phyloP scores from a whole-genome alignment of 1,140 invertebrate genomes.

The Paralvinella palmiformis region DNA sequence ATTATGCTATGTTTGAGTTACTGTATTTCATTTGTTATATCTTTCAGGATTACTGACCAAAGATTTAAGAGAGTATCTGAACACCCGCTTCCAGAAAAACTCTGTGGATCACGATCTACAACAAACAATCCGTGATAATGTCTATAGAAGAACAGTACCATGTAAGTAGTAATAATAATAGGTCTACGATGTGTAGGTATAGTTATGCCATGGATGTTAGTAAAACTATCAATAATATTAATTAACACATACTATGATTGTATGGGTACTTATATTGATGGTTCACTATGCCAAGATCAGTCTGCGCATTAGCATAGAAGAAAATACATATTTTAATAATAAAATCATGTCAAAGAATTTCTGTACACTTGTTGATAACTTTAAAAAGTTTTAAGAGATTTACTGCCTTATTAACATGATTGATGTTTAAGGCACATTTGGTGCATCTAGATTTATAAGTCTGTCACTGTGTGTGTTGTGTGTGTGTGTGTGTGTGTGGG shows the following conservation, averaged over 20 bases:
- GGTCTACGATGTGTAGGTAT: background rate
- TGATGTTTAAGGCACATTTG: no score
- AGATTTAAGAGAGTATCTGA: conserved; percentile 60
- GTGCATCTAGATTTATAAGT: no score
- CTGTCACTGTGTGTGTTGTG: no score
- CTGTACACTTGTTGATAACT: no score
- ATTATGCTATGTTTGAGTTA: no score
- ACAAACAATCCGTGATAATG: conserved; percentile 64
- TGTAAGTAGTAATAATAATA: conserved; percentile 51
- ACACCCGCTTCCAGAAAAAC: conserved; percentile 60
- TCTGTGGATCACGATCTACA: conserved; percentile 64
- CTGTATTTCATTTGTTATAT: background rate
- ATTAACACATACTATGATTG: background rate
- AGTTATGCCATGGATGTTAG: background rate
- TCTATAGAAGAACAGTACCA: conserved; percentile 65
- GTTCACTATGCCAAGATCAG: no score
- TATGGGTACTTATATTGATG: background rate
- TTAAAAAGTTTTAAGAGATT: no score
- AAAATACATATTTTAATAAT: no score
- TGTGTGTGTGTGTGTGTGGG: no score
- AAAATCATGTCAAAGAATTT: no score
- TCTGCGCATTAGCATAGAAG: no score
- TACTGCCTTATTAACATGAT: no score
- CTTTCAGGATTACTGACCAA: conserved; percentile 45
- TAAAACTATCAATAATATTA: background rate